Conservation (phyloP, 2,797 vertebrate genomes). For the Champsocephalus gunnari region DNA sequence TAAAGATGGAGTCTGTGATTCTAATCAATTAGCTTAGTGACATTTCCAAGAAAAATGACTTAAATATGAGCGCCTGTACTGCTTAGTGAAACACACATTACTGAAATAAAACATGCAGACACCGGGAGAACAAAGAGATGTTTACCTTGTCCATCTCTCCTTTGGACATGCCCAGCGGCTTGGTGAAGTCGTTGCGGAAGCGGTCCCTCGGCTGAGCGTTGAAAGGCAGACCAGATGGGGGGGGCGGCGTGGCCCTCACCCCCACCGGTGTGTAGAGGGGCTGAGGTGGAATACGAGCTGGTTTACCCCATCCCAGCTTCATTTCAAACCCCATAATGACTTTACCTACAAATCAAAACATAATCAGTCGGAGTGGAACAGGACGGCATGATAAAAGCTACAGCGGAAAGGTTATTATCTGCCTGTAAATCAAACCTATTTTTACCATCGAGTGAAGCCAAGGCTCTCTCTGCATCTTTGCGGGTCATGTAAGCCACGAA, state of each 20-base stretch:
- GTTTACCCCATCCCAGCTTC: conserved; percentile 90
- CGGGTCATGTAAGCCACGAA: conserved; percentile 90
- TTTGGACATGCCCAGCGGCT: conserved; percentile 81
- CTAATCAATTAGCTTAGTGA: too few relatives aligned
- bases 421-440: background rate
- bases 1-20: background rate
- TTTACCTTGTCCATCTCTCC: conserved; percentile 87
- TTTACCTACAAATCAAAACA: conserved; percentile 80
- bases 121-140: background rate
- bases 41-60: background rate
- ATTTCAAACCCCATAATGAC: conserved; percentile 89
- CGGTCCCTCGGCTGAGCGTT: conserved; percentile 87
- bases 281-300: conserved; percentile 87
- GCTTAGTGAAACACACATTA: conserved; percentile 1
- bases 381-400: too few relatives aligned
- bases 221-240: conserved; percentile 88
- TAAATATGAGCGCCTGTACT: background rate
- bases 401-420: background rate
- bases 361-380: background rate
- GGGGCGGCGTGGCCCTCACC: conserved; percentile 83
- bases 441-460: conserved; percentile 86
- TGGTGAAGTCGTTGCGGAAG: conserved; percentile 88
- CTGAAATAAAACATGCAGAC: conserved; percentile 42
- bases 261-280: conserved; percentile 87
- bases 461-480: conserved; percentile 86